Base-by-base conservation (phyloP, 37 sponge, comb jelly and placozoan genomes). In the Crambe crambe region DNA sequence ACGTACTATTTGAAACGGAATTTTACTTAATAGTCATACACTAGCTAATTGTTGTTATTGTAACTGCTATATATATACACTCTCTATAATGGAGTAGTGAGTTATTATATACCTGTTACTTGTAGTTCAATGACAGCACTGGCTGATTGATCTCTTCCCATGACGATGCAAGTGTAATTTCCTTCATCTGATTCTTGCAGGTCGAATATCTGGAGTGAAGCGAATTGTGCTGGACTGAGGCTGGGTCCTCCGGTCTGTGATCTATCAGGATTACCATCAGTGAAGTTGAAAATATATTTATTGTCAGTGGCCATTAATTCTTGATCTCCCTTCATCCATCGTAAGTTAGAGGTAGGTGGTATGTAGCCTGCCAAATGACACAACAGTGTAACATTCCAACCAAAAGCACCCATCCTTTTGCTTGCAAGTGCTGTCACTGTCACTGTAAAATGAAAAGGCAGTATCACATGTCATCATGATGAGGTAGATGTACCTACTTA, bases 291-390 rank as follows among this genome's bases (percentile, higher is more conserved):
- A 3, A 31, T 26, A 44, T 68, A 75, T 56, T 59, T 66, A 22
- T 25, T 60, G 29, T 21, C 21, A 43, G 25, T 31, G 23, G 27
- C 38, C 17, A 75, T 37, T n/a, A 21, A 29, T 42, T 41, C 47
- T 61, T 60, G 56, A 12, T 35, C 75, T 30, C 20, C 34, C 17
- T 76, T 67, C 34, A 65, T 65, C 87, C 87, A 87, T 37, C 30
- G 36, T 29, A 87, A 68, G 42, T 42, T 42, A 15, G 56, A 21
- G 42, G 68, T 70, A 59, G 82, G 82, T 23, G 56, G 70, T n/a
- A 87, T 57, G 76, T 76, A 81, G 6, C 31, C 42, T 20, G 56
- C 42, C 87, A 87, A 81, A 27, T 76, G 82, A 81, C 87, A 87
- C 27, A 47, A 43, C 70, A 87, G 62, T 22, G 21, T 31, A 17